Evolutionary conservation across 1,140 invertebrate genomes (phyloP).

Genomic region (Bombus affinis): DNA sequence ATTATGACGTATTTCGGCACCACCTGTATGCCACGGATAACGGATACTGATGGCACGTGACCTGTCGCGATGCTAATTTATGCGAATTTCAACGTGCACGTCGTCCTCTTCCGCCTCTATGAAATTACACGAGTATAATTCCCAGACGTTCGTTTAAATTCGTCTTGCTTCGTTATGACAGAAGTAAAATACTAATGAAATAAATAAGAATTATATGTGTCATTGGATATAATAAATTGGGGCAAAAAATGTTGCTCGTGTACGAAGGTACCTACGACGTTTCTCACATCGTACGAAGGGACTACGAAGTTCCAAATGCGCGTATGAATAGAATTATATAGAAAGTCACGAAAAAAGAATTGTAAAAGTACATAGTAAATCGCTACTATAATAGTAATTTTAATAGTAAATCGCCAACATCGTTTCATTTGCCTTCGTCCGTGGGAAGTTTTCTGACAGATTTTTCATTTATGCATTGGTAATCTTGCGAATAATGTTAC

Average conservation of each 20-base stretch:
- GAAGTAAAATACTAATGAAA: constrained; percentile 21
- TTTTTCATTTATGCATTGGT: too few relatives aligned
- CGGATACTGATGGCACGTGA: constrained; percentile 56
- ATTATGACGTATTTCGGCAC: constrained; percentile 63
- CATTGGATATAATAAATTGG: not conserved
- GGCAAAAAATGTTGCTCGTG: too few relatives aligned
- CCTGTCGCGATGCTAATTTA: constrained; percentile 57
- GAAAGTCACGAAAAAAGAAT: too few relatives aligned
- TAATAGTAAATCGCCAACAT: too few relatives aligned
- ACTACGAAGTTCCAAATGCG: too few relatives aligned
- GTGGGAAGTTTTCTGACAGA: not conserved
- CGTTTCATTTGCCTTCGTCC: too few relatives aligned
- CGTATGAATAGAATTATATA: too few relatives aligned
- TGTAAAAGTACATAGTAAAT: too few relatives aligned
- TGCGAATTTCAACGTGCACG: constrained; percentile 51
- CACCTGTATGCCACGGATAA: constrained; percentile 59
- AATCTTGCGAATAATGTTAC: not conserved
- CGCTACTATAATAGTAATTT: too few relatives aligned
- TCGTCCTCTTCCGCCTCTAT: constrained; percentile 37
- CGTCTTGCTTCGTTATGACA: not conserved
- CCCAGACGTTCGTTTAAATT: not conserved
- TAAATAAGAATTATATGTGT: not conserved
- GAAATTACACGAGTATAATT: constrained; percentile 14
- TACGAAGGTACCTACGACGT: too few relatives aligned
- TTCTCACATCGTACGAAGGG: too few relatives aligned